Conservation (phyloP, 2,113 vertebrate species). For the Manacus vitellinus region DNA sequence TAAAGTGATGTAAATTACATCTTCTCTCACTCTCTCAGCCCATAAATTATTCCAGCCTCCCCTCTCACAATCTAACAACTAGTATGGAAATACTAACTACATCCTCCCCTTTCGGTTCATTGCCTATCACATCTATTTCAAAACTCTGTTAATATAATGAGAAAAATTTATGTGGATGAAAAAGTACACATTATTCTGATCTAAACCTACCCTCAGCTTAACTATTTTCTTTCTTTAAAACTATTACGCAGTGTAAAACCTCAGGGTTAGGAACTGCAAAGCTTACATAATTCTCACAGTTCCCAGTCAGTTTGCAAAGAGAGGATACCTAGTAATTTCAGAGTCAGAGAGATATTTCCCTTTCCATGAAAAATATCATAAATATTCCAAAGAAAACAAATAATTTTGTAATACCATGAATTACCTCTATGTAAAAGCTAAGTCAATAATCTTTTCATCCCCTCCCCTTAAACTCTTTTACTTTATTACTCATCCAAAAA, state of each 20-base stretch:
- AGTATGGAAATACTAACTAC: neutral
- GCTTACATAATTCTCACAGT: neutral
- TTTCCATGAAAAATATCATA: neutral
- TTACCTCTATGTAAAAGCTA: neutral
- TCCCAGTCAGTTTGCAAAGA: neutral
- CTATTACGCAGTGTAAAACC: neutral
- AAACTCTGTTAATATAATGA: neutral
- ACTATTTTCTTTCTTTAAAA: neutral
- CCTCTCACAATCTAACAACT: neutral
- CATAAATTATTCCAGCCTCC: conserved; percentile 18
- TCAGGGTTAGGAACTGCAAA: neutral
- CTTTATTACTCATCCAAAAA: neutral
- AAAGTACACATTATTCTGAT: neutral
- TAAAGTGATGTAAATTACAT: neutral
- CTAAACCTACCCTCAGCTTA: neutral
- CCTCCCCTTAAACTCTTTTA: neutral
- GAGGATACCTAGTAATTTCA: neutral
- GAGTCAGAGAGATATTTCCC: neutral
- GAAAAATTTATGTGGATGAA: neutral
- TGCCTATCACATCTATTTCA: neutral
- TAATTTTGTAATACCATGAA: neutral
- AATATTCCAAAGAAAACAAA: neutral
- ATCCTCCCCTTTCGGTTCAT: neutral
- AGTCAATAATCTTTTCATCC: neutral
- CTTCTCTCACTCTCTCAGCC: neutral